These are phyloP conservation scores for Poecilia wingei DNA, from an alignment of 2,797 vertebrate species.

Conservation along the genomic window DNA sequence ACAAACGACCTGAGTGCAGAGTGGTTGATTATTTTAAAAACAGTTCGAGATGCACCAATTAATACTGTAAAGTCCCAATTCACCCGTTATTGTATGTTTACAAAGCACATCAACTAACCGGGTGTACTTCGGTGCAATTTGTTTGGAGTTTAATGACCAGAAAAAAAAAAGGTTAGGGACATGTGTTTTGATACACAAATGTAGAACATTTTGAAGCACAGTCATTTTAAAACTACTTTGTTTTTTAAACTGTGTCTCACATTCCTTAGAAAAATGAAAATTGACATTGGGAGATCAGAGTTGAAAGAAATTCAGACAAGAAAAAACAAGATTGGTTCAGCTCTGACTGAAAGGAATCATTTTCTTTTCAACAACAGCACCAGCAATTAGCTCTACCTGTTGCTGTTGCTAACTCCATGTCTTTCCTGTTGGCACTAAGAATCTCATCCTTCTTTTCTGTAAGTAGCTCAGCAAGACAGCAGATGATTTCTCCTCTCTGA, in stretches of 20 bases:
- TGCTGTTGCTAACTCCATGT: slow-evolving; percentile 87
- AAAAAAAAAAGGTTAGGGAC: background rate
- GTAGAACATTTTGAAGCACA: background rate
- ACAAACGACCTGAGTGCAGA: slow-evolving; percentile 60
- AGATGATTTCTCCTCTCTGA: slow-evolving; percentile 94
- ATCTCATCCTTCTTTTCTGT: slow-evolving; percentile 95
- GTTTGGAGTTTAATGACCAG: background rate
- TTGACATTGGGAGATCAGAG: background rate
- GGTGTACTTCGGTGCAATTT: background rate
- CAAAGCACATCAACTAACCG: background rate
- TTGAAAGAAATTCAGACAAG: background rate
- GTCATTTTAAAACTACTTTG: background rate
- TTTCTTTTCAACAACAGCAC: background rate
- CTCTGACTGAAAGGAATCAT: background rate
- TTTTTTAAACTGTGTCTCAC: background rate
- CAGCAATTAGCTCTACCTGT: slow-evolving; percentile 78
- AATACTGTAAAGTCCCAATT: background rate
- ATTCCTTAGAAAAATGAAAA: background rate
- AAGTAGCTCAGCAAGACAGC: slow-evolving; percentile 89
- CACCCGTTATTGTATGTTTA: background rate
- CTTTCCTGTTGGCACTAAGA: slow-evolving; percentile 92
- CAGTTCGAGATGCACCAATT: background rate
- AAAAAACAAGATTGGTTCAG: background rate
- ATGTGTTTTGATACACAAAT: background rate
- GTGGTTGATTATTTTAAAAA: background rate